These are phyloP conservation scores for Campoletis sonorensis DNA, from an alignment of 1,140 invertebrate species.

Conservation along the genomic window DNA sequence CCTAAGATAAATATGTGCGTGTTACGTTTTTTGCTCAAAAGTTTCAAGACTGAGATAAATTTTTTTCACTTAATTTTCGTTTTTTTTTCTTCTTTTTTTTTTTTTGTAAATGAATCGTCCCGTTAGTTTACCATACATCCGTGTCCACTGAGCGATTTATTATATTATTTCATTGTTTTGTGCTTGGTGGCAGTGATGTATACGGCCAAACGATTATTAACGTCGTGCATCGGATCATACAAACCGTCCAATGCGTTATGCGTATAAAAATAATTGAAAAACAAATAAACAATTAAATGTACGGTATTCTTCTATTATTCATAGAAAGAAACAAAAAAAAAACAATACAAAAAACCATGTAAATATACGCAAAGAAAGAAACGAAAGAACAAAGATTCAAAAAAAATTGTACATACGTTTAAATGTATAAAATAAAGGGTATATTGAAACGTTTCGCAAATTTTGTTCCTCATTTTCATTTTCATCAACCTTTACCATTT, in stretches of 20 bases:
- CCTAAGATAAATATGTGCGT: neutral
- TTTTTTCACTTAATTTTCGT: neutral
- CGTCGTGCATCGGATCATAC: neutral
- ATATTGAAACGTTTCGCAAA: constrained; percentile 39
- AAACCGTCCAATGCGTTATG: neutral
- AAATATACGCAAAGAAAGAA: constrained; percentile 19
- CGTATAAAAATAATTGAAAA: neutral
- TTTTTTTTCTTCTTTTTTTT: neutral
- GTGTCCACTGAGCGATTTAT: constrained; percentile 25
- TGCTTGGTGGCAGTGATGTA: neutral
- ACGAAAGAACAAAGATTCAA: neutral
- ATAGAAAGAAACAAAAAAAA: neutral
- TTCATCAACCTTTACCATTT: neutral
- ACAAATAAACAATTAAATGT: neutral
- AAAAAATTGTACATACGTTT: constrained; percentile 41
- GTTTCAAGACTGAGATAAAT: constrained; percentile 50
- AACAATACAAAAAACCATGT: constrained; percentile 38
- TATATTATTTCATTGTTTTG: constrained; percentile 5
- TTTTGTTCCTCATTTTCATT: neutral
- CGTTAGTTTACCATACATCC: neutral
- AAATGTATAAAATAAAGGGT: constrained; percentile 51
- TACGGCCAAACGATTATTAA: neutral
- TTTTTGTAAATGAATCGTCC: constrained; percentile 29
- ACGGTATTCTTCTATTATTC: neutral
- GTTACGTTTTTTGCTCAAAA: constrained; percentile 50